Evolutionary conservation across 1,140 invertebrate genomes (phyloP).

Genomic region (Trissolcus basalis): DNA sequence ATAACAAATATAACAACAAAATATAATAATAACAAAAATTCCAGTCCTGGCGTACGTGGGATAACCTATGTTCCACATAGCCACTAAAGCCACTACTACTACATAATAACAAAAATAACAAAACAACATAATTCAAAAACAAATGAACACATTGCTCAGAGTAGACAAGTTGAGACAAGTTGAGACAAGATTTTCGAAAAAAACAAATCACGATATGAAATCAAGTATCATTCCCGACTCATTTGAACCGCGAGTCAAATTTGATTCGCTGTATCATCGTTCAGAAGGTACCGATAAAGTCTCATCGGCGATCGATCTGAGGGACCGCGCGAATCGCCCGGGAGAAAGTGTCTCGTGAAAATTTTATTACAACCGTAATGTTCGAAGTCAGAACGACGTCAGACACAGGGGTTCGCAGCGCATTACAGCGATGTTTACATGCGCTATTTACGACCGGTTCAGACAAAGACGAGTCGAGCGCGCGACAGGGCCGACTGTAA

Average conservation of each 20-base stretch:
- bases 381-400: slow-evolving; percentile 25
- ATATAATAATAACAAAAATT: too few relatives aligned
- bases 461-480: neutral
- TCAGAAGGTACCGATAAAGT: slow-evolving; percentile 16
- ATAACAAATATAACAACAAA: too few relatives aligned
- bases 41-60: too few relatives aligned
- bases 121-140: too few relatives aligned
- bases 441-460: slow-evolving; percentile 15
- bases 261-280: slow-evolving; percentile 16
- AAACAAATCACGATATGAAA: too few relatives aligned
- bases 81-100: too few relatives aligned
- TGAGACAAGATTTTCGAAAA: too few relatives aligned
- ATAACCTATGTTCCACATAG: too few relatives aligned
- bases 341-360: slow-evolving; percentile 49
- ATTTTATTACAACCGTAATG: slow-evolving; percentile 49
- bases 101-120: too few relatives aligned
- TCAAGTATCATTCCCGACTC: too few relatives aligned
- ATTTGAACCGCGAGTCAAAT: neutral
- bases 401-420: slow-evolving; percentile 14
- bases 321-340: slow-evolving; percentile 3
- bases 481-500: slow-evolving; percentile 12
- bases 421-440: slow-evolving; percentile 37
- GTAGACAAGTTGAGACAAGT: too few relatives aligned
- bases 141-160: too few relatives aligned
- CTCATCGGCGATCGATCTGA: slow-evolving; percentile 19